These are phyloP conservation scores for Drosophila saltans DNA, from an alignment of 1,140 invertebrate species.

Conservation along the genomic window DNA sequence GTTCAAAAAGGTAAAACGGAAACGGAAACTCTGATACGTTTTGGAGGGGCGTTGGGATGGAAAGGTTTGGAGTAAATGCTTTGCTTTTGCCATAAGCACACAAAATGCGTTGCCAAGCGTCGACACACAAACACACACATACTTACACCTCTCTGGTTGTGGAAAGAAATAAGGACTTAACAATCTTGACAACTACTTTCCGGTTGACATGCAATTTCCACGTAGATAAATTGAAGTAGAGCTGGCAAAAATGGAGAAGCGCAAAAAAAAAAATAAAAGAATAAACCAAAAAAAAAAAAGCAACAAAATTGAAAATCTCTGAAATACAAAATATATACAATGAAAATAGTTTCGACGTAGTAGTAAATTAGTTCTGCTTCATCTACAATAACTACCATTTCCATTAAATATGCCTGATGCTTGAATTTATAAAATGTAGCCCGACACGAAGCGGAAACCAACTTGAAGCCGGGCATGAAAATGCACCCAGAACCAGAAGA, in stretches of 20 bases:
- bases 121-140: conserved; percentile 23
- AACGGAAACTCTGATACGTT: conserved; percentile 41
- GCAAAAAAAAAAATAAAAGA: conserved; percentile 27
- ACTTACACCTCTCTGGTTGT: conserved; percentile 33
- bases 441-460: conserved; percentile 75
- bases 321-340: conserved; percentile 41
- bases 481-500: conserved; percentile 50
- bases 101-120: conserved; percentile 50
- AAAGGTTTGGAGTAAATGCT: conserved; percentile 34
- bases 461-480: conserved; percentile 70
- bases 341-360: conserved; percentile 23
- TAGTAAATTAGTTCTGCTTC: conserved; percentile 33
- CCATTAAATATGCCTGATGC: conserved; percentile 27
- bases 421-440: conserved; percentile 14
- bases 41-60: conserved; percentile 30
- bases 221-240: conserved; percentile 67
- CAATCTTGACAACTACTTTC: conserved; percentile 83
- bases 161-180: conserved; percentile 82
- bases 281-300: conserved; percentile 30
- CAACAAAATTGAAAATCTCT: conserved; percentile 6
- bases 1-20: conserved; percentile 49
- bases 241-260: conserved; percentile 23
- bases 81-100: conserved; percentile 22
- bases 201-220: conserved; percentile 83
- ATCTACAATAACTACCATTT: conserved; percentile 33